Evolutionary conservation across 1,140 invertebrate genomes (phyloP).

Genomic region (Panagrolaimus sp.): DNA sequence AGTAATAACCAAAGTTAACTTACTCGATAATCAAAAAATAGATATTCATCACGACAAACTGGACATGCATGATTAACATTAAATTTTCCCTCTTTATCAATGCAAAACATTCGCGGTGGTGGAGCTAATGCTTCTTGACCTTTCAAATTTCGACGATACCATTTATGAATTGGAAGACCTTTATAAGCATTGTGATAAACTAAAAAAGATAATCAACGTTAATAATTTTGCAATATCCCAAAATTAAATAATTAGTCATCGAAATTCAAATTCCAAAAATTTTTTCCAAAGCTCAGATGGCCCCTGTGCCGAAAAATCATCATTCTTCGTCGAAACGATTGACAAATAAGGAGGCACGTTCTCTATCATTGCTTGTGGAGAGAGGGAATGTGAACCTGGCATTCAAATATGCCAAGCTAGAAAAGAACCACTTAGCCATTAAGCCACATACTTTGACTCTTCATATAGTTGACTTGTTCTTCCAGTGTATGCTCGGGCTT

Average conservation of each 20-base stretch:
- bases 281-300: too few relatives aligned
- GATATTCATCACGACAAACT: conserved; percentile 56
- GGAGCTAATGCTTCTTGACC: conserved; percentile 47
- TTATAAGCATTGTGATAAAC: conserved; percentile 53
- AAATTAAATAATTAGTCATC: neutral
- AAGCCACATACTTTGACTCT: conserved; percentile 50
- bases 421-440: too few relatives aligned
- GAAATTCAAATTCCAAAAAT: too few relatives aligned
- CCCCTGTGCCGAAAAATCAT: too few relatives aligned
- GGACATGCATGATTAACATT: conserved; percentile 57
- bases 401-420: too few relatives aligned
- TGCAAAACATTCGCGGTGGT: conserved; percentile 55
- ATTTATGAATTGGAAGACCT: conserved; percentile 49
- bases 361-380: too few relatives aligned
- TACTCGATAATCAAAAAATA: conserved; percentile 57
- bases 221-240: neutral
- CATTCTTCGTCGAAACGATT: too few relatives aligned
- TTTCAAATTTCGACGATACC: conserved; percentile 54
- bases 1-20: conserved; percentile 24
- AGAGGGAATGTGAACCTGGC: too few relatives aligned
- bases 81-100: conserved; percentile 54
- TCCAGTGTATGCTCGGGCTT: conserved; percentile 56
- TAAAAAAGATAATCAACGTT: conserved; percentile 33
- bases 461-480: conserved; percentile 54
- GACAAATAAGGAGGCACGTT: too few relatives aligned